Evolutionary conservation across 64 coral and sea anemone species (phyloP).

Genomic region (Cladopsammia gracilis): DNA sequence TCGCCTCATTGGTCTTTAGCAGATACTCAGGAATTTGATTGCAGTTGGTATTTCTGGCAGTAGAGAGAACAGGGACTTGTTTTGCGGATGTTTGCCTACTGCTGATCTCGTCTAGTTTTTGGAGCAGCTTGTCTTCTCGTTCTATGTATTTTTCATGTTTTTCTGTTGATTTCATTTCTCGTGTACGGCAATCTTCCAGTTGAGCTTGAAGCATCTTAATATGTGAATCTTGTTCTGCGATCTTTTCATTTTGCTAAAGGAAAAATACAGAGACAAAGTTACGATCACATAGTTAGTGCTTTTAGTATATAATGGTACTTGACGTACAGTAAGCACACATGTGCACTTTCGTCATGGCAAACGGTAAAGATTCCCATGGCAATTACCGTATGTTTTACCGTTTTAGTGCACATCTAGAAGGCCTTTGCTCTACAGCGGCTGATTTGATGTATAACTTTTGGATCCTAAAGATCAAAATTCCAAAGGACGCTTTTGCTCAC

Average conservation of each 20-base stretch:
- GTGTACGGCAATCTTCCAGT: conserved; percentile 28
- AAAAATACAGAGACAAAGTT: not conserved
- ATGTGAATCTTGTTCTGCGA: conserved; percentile 32
- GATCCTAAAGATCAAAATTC: no score
- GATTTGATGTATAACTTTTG: no score
- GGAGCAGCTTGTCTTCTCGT: conserved; percentile 36
- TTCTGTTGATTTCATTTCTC: not conserved
- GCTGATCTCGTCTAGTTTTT: conserved; percentile 36
- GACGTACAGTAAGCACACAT: no score
- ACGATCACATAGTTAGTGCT: no score
- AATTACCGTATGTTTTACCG: no score
- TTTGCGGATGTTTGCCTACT: not conserved
- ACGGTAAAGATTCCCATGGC: no score
- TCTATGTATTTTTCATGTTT: conserved; percentile 53
- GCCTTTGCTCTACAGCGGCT: no score
- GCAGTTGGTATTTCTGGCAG: not conserved
- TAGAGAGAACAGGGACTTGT: not conserved
- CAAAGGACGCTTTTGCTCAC: no score
- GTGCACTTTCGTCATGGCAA: no score
- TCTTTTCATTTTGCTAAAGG: conserved; percentile 47
- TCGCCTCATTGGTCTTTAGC: not conserved
- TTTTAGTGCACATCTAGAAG: no score
- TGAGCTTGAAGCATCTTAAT: conserved; percentile 16
- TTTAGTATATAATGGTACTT: no score
- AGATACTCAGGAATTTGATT: not conserved